Conservation (phyloP, 2,113 vertebrate genomes). For the Marmota flaviventris region DNA sequence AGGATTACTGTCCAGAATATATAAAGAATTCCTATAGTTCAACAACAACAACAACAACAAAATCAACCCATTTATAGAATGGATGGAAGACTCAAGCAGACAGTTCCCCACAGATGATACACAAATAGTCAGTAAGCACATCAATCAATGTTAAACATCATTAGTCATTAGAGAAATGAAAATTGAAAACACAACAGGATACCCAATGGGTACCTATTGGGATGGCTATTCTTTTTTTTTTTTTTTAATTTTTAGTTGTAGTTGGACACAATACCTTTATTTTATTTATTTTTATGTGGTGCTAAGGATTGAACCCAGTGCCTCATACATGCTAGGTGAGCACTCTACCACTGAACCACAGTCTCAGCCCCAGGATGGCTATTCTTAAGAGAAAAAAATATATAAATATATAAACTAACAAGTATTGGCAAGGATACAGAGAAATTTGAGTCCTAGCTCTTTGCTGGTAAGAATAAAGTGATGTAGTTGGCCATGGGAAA, state of each 20-base stretch:
- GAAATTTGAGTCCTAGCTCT: not conserved
- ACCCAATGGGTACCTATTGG: not conserved
- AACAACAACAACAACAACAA: not conserved
- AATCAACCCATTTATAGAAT: not conserved
- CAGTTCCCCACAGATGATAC: not conserved
- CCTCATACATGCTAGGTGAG: too few species aligned
- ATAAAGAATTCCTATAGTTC: not conserved
- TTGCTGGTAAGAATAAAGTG: not conserved
- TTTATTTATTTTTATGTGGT: too few species aligned
- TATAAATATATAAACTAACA: not conserved
- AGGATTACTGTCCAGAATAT: conserved; percentile 3
- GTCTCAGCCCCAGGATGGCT: not conserved
- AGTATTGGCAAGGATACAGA: not conserved
- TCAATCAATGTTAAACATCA: too few species aligned
- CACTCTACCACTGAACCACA: too few species aligned
- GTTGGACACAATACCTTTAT: too few species aligned
- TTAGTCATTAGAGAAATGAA: too few species aligned
- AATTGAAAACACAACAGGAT: too few species aligned
- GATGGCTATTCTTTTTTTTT: not conserved
- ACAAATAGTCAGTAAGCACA: not conserved
- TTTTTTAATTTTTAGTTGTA: too few species aligned
- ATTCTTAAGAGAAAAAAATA: not conserved
- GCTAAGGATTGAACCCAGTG: too few species aligned
- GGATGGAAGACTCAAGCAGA: not conserved
- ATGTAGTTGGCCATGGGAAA: not conserved